Conservation (phyloP, 2,888 invertebrate genomes). For the Conomelus anceps region DNA sequence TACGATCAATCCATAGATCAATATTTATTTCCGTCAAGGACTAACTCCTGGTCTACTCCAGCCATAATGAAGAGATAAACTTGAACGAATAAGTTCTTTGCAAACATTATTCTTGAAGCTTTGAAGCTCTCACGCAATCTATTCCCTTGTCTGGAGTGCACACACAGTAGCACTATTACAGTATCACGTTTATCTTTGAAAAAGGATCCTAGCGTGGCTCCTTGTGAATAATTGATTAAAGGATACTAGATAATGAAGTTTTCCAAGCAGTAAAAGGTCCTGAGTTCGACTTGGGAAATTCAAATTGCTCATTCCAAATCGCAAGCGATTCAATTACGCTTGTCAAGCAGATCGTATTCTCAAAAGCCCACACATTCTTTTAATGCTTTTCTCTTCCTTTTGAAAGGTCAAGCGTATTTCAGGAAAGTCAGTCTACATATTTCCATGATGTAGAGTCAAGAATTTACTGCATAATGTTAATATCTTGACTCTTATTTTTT, state of each 20-base stretch:
- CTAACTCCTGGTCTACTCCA: neutral
- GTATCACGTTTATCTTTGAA: neutral
- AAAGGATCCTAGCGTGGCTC: neutral
- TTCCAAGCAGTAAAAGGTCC: neutral
- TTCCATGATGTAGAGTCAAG: no score
- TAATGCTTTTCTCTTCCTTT: neutral
- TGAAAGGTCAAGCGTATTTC: neutral
- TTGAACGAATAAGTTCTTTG: neutral
- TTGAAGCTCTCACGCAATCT: neutral
- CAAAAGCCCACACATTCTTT: neutral
- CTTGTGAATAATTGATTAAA: constrained; percentile 6
- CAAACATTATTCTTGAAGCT: neutral
- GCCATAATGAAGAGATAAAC: neutral
- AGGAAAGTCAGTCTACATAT: neutral
- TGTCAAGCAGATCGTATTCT: neutral
- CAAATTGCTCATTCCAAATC: neutral
- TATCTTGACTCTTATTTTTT: no score
- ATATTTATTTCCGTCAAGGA: neutral
- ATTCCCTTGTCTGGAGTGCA: neutral
- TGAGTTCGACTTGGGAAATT: neutral
- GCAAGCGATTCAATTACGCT: neutral
- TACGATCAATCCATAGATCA: neutral
- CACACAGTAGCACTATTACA: neutral
- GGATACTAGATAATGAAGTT: constrained; percentile 1
- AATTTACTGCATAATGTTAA: no score